These are phyloP conservation scores for Odontamblyopus rebecca DNA, from an alignment of 2,797 vertebrate genomes.

Conservation along the genomic window DNA sequence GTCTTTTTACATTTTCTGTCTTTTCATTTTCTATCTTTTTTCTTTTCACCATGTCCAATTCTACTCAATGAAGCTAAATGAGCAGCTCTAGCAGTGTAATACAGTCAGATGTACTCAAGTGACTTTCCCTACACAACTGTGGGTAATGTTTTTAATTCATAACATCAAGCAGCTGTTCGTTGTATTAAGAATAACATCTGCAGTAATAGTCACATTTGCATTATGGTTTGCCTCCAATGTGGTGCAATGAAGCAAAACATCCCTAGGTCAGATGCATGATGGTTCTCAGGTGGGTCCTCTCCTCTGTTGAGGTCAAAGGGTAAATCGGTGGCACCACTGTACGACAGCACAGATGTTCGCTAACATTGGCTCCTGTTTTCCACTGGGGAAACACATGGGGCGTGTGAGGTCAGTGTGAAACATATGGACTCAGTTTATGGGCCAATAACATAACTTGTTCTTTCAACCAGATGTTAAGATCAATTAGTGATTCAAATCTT, in stretches of 20 bases:
- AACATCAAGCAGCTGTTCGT: background rate
- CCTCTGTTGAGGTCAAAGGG: slow-evolving; percentile 1
- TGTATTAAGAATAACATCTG: background rate
- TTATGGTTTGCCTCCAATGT: background rate
- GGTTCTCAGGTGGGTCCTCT: slow-evolving; percentile 4
- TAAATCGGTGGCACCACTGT: background rate
- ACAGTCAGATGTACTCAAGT: background rate
- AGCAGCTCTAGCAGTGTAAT: background rate
- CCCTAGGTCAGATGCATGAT: background rate
- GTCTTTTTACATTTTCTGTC: background rate
- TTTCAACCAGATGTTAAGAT: background rate
- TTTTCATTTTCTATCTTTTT: too few species aligned
- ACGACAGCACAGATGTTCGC: slow-evolving; percentile 36
- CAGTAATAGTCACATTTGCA: background rate
- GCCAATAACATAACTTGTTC: background rate
- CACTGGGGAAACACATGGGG: slow-evolving; percentile 30
- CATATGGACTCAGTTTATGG: slow-evolving; percentile 8
- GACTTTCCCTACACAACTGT: background rate
- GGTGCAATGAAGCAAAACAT: slow-evolving; percentile 2
- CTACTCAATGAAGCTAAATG: background rate
- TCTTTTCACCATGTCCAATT: background rate
- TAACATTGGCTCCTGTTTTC: slow-evolving; percentile 29
- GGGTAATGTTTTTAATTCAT: background rate
- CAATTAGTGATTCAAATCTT: background rate
- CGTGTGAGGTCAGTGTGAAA: slow-evolving; percentile 3